Percentiles rank a stretch among this genome's conserved stretches.
phyloP scores from a whole-genome alignment of 64 coral and sea anemone genomes.

The Stichodactyla mertensii region DNA sequence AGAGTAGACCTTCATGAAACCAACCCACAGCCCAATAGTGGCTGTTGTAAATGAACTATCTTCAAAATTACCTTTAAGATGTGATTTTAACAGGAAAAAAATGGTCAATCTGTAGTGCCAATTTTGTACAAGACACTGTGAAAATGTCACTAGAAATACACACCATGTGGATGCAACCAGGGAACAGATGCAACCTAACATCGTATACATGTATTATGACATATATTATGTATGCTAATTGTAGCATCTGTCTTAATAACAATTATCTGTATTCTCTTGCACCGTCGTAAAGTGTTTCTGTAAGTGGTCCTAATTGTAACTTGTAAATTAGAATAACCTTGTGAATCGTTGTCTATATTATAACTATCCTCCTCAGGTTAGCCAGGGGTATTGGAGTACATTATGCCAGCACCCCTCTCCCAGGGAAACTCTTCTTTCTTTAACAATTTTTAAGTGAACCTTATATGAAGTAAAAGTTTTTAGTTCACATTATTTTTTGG shows the following conservation, averaged over 20 bases:
- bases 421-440: not conserved
- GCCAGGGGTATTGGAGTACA: not conserved
- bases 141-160: slow-evolving; percentile 23
- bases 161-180: slow-evolving; percentile 2
- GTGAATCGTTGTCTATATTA: not conserved
- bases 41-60: slow-evolving; percentile 91
- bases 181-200: not conserved
- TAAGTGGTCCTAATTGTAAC: slow-evolving; percentile 3
- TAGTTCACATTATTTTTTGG: not conserved
- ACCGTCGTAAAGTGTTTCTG: not conserved
- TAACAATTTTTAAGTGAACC: not conserved
- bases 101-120: slow-evolving; percentile 15
- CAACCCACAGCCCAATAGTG: slow-evolving; percentile 62
- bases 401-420: not conserved
- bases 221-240: not conserved
- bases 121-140: slow-evolving; percentile 18
- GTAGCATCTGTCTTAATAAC: not conserved
- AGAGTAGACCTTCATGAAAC: slow-evolving; percentile 83
- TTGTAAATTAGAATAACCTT: slow-evolving; percentile 7
- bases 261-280: slow-evolving; percentile 2
- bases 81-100: slow-evolving; percentile 23
- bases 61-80: slow-evolving; percentile 5
- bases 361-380: not conserved
- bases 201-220: not conserved
- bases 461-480: not conserved